Base-by-base conservation (phyloP, 2,888 invertebrate genomes). In the Agriopis leucophaearia region DNA sequence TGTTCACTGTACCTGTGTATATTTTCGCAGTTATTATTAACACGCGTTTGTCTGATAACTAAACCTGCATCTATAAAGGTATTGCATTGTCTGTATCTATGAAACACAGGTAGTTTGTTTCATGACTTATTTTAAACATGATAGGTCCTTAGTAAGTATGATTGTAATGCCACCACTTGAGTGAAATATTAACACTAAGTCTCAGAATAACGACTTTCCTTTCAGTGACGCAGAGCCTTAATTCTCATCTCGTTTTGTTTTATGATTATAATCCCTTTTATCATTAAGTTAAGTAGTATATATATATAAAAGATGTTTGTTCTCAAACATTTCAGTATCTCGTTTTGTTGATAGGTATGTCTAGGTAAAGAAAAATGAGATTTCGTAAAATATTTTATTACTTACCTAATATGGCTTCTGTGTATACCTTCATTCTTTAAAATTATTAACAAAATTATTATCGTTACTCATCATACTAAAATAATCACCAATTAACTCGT, bases 211-310 rank as follows among this genome's bases (percentile, higher is more conserved):
- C 6, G 8, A 48, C 35, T 59, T 44, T 52, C n/a, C 40, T 15
- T 64, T 8, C n/a, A 16, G 9, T 58, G 55, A 62, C 47, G 51
- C 58, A 51, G 36, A 50, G 18, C 13, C 55, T 44, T 13, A 4
- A 38, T 58, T 51, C 45, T 65, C 60, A 66, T 66, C 51, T 76
- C 47, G 66, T 67, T 62, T 55, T 71, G 63, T 72, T 76, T 76
- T 73, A 78, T 65, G 44, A 68, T 55, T 48, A 59, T 76, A 75
- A 79, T 77, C 62, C 27, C 55, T 63, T 62, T 69, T 70, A 72
- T 72, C 70, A 62, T 60, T 45, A 63, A 55, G 57, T 58, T 60
- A 68, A 64, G 63, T 67, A 55, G 64, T 59, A 58, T 42, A 70
- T 66, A 71, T 69, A 70, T 40, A 62, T 60, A 61, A 18, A 1